phyloP scores from a whole-genome alignment of 2,888 invertebrate species.

The Acleris literana region DNA sequence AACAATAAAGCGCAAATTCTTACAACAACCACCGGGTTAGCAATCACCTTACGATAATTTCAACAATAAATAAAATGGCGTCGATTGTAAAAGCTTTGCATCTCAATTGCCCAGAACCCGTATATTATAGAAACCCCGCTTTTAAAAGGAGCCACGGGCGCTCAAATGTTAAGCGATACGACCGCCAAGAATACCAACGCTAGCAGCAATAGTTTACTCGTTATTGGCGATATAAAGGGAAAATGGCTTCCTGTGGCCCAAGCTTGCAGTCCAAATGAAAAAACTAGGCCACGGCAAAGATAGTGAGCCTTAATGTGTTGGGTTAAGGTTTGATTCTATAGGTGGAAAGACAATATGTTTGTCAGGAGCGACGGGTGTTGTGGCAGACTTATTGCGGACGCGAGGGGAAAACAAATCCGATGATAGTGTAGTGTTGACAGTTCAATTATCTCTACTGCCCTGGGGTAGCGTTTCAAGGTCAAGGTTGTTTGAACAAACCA shows the following conservation, averaged over 20 bases:
- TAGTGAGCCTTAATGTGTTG: slow-evolving; percentile 5
- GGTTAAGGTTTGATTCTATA: slow-evolving; percentile 1
- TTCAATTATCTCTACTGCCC: slow-evolving; percentile 17
- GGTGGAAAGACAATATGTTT: not conserved
- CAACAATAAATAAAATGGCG: slow-evolving; percentile 12
- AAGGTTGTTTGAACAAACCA: not conserved
- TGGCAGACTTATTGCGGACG: not conserved
- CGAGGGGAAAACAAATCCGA: not conserved
- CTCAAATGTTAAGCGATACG: slow-evolving; percentile 1
- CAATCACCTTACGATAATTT: not conserved
- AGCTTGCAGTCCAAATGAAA: slow-evolving; percentile 8
- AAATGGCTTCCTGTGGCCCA: slow-evolving; percentile 22
- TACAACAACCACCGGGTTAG: not conserved
- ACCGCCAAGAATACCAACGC: slow-evolving; percentile 18
- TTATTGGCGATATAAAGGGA: slow-evolving; percentile 30
- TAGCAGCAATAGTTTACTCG: slow-evolving; percentile 19
- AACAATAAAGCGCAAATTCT: too few relatives aligned
- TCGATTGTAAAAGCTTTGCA: slow-evolving; percentile 3
- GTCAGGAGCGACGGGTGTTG: not conserved
- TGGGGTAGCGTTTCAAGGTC: slow-evolving; percentile 7
- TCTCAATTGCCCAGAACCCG: not conserved
- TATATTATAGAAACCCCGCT: not conserved
- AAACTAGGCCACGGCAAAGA: not conserved
- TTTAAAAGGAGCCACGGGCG: slow-evolving; percentile 5
- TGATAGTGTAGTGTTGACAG: slow-evolving; percentile 20